Percentiles rank a stretch among this genome's conserved stretches.
These are phyloP conservation scores for Procambarus virginalis DNA, from an alignment of 1,140 invertebrate species.

Conservation along the genomic window DNA sequence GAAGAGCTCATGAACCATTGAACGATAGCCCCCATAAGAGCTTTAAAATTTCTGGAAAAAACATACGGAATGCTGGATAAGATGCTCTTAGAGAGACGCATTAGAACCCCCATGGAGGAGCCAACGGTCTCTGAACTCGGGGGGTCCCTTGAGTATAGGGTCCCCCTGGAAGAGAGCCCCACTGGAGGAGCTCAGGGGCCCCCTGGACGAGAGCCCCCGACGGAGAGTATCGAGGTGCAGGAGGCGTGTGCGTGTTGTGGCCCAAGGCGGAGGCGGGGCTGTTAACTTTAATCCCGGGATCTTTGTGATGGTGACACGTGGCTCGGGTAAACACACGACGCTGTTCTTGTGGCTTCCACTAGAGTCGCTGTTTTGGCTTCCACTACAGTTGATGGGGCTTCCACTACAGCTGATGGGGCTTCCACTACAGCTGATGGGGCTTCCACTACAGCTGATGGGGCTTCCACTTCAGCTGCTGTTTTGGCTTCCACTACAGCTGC, in stretches of 20 bases:
- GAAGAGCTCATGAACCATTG: too few species aligned
- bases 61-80: not conserved
- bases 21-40: too few species aligned
- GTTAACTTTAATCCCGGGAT: not conserved
- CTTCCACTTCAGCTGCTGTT: too few species aligned
- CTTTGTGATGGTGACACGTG: not conserved
- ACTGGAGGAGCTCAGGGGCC: not conserved
- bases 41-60: too few species aligned
- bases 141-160: not conserved
- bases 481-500: too few species aligned
- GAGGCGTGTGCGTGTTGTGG: not conserved
- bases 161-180: not conserved
- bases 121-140: not conserved
- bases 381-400: not conserved
- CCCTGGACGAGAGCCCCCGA: not conserved
- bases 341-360: not conserved
- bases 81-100: not conserved
- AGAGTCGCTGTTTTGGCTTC: not conserved
- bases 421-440: not conserved
- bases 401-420: not conserved
- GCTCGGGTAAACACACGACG: not conserved
- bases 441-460: too few species aligned
- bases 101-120: not conserved
- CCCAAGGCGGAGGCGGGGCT: not conserved
- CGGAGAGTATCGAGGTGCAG: not conserved